Evolutionary conservation across 1,140 invertebrate genomes (phyloP).

Genomic region (Chelonus insularis): DNA sequence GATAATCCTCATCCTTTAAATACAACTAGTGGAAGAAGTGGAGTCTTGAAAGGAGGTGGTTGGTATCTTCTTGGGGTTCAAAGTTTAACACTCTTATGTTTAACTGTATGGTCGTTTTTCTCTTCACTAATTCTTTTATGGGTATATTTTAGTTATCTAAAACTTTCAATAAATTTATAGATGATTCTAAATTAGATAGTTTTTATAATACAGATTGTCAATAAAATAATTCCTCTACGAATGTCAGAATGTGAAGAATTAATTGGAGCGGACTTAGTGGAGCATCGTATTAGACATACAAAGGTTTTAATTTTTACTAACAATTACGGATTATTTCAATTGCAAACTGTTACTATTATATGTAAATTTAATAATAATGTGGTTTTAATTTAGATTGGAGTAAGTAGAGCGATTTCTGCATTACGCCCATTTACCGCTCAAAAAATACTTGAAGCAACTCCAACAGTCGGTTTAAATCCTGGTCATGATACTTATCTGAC

Average conservation of each 20-base stretch:
- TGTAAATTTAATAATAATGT: no score
- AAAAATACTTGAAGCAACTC: slow-evolving; percentile 48
- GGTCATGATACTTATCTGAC: slow-evolving; percentile 55
- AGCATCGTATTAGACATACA: slow-evolving; percentile 75
- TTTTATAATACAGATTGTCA: slow-evolving; percentile 63
- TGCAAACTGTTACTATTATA: no score
- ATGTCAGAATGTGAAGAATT: slow-evolving; percentile 84
- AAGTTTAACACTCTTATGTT: slow-evolving; percentile 69
- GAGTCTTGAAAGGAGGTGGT: slow-evolving; percentile 84
- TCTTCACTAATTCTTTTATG: slow-evolving; percentile 73
- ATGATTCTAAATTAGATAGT: slow-evolving; percentile 6
- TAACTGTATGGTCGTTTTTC: slow-evolving; percentile 72
- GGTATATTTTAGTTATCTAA: no score
- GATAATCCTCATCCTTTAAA: slow-evolving; percentile 78
- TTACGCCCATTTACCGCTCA: slow-evolving; percentile 59
- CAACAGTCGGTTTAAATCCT: slow-evolving; percentile 64
- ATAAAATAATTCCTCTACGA: slow-evolving; percentile 78
- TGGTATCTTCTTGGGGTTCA: slow-evolving; percentile 87
- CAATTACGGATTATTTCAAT: no score
- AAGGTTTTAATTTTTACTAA: slow-evolving; percentile 49
- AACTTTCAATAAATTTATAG: not conserved
- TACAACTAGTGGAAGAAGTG: slow-evolving; percentile 76
- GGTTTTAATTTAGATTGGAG: slow-evolving; percentile 60
- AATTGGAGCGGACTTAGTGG: slow-evolving; percentile 83
- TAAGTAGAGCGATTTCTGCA: slow-evolving; percentile 65